Evolutionary conservation across 2,888 invertebrate genomes (phyloP), one percentile per base, ranked within the genome.

Genomic region (Dicyrtoma fusca): DNA sequence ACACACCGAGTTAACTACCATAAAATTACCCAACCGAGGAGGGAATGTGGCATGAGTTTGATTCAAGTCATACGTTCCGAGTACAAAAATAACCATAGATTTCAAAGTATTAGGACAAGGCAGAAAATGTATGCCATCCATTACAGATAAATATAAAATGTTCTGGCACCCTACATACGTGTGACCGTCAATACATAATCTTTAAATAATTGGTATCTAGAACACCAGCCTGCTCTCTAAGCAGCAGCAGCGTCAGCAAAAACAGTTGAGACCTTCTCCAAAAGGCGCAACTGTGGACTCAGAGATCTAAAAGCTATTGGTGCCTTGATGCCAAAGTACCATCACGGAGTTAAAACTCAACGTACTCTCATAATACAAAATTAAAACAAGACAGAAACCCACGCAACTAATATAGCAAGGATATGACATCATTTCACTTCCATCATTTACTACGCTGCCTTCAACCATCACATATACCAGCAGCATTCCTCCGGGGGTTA

Each of bases 161-260:
- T 59, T 59, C 34, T 23, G 34, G 19, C 19, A 11, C n/a, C 25
- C 8, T 59, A 59, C 59, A 59, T 59, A 59, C 34, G 34, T 19
- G 23, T 59, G 59, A 34, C 59, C 59, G 34, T 59, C 59, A 59
- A 59, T 59, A 59, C 59, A 59, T 59, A 59, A 45, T 64, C 49
- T 47, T 64, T 64, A 64, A 64, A 64, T 64, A 64, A 64, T 64
- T 64, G 21, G 64, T 64, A 64, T 47, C 64, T 64, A 49, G 64
- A 64, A 49, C 64, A 47, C 64, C 64, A 19, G 64, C 64, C 26
- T 44, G 62, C 44, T 21, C 62, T 6, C 44, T 21, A 62, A 25
- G 62, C 59, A 17, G 17, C 4, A 49, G 49, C n/a, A 49, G 49
- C 14, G 11, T 4, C n/a, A 49, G 49, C 6, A 25, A 61, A 42